Evolutionary conservation across 2,113 vertebrate genomes (phyloP).

Genomic region (Bombycilla garrulus): DNA sequence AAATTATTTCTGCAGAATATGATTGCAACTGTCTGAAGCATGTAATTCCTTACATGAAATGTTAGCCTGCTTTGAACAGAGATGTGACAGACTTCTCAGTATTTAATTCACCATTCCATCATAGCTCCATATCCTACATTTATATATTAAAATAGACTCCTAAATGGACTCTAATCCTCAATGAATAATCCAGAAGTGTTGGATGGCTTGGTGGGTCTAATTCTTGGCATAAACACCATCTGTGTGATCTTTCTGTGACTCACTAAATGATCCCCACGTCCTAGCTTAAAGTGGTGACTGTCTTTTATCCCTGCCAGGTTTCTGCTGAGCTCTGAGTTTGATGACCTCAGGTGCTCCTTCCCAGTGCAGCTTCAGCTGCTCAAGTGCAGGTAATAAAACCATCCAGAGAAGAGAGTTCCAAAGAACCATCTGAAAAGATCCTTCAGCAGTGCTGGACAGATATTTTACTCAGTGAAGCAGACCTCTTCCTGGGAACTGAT

Average conservation of each 20-base stretch:
- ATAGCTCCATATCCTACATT: background rate
- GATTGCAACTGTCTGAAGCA: conserved; percentile 49
- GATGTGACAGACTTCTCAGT: background rate
- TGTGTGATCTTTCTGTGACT: background rate
- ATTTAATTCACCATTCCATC: conserved; percentile 18
- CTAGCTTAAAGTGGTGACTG: background rate
- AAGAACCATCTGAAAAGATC: background rate
- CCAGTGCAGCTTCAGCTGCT: background rate
- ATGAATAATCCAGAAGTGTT: background rate
- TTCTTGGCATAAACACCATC: background rate
- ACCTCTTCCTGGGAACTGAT: background rate
- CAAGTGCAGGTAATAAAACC: background rate
- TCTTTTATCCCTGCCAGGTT: background rate
- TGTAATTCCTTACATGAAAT: conserved; percentile 55
- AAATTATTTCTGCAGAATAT: conserved; percentile 57
- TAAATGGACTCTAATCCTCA: background rate
- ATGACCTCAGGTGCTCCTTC: background rate
- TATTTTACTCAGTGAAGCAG: background rate
- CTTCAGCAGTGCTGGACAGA: background rate
- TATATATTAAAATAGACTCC: conserved; percentile 2
- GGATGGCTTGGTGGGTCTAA: background rate
- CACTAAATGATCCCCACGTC: background rate
- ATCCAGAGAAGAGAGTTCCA: background rate
- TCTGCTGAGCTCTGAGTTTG: background rate
- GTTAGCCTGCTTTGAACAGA: conserved; percentile 35